Evolutionary conservation across 2,797 vertebrate species (phyloP).

Genomic region (Podarcis siculus): DNA sequence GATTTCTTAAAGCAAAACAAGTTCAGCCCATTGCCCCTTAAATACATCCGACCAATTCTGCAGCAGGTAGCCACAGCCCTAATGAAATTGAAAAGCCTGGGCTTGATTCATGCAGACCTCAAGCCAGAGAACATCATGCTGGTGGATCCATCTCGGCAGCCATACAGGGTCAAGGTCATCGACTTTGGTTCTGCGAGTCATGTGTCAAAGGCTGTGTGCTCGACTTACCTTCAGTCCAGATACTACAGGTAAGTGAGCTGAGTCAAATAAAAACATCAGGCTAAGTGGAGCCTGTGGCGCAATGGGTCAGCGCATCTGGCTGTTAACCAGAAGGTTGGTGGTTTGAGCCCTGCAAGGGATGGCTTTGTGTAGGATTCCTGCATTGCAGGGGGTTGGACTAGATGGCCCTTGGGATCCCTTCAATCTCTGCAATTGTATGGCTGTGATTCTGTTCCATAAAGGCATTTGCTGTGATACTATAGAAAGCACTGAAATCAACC

Average conservation of each 20-base stretch:
- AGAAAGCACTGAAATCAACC: neutral
- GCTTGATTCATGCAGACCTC: conserved; percentile 97
- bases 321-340: no score
- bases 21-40: conserved; percentile 97
- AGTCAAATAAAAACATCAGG: neutral
- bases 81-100: conserved; percentile 98
- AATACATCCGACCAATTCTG: conserved; percentile 95
- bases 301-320: no score
- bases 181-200: conserved; percentile 99
- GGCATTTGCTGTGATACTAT: conserved; percentile 9
- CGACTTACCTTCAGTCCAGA: conserved; percentile 97
- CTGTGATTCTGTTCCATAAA: neutral
- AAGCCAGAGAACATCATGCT: conserved; percentile 99
- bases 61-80: conserved; percentile 98
- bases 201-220: conserved; percentile 98
- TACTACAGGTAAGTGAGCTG: conserved; percentile 92
- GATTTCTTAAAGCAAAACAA: conserved; percentile 99
- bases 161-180: conserved; percentile 98
- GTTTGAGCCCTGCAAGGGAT: no score
- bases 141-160: conserved; percentile 95
- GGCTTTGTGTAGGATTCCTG: no score
- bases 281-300: neutral
- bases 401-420: no score
- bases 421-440: no score
- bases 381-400: no score